Conservation (phyloP, 2,888 invertebrate species). For the Drosophila peninsularis region DNA sequence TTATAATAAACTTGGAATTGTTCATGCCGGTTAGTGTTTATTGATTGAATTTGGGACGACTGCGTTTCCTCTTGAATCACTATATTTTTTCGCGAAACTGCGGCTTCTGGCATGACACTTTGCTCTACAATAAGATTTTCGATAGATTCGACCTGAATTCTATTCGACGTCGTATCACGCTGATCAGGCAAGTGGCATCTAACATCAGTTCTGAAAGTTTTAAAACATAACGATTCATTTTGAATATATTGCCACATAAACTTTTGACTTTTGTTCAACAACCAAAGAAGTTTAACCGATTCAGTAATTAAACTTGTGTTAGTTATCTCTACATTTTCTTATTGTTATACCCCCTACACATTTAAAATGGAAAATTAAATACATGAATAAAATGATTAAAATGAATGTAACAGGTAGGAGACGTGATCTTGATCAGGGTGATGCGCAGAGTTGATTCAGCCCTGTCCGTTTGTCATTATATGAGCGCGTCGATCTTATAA, state of each 20-base stretch:
- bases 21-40: constrained; percentile 46
- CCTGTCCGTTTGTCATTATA: too few relatives aligned
- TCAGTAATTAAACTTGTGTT: too few relatives aligned
- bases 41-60: constrained; percentile 30
- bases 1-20: constrained; percentile 36
- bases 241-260: not conserved
- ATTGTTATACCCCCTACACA: too few relatives aligned
- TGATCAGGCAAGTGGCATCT: too few relatives aligned
- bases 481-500: too few relatives aligned
- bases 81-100: constrained; percentile 43
- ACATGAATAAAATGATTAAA: too few relatives aligned
- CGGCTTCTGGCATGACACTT: constrained; percentile 4
- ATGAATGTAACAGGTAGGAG: too few relatives aligned
- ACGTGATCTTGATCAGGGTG: too few relatives aligned
- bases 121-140: constrained; percentile 24
- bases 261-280: not conserved
- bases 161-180: constrained; percentile 14
- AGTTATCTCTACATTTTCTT: too few relatives aligned
- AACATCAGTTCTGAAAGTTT: constrained; percentile 21
- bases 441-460: too few relatives aligned
- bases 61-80: constrained; percentile 49
- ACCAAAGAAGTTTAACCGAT: not conserved
- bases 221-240: not conserved
- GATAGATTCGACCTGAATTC: constrained; percentile 9
- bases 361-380: too few relatives aligned